These are phyloP conservation scores for Notothenia coriiceps DNA, from an alignment of 2,113 vertebrate genomes.

Conservation along the genomic window DNA sequence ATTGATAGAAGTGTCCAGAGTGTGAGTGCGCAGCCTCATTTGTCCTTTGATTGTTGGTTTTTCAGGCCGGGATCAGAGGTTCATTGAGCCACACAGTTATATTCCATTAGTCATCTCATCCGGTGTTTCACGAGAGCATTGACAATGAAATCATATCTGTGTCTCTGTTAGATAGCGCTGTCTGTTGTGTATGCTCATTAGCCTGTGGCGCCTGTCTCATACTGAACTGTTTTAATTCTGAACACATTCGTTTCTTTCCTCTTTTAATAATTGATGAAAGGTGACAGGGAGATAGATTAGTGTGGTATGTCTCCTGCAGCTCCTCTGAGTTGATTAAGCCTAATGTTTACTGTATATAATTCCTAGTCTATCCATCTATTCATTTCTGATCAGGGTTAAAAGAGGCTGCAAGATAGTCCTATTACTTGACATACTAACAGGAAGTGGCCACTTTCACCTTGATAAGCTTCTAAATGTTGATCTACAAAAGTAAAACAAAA, in stretches of 20 bases:
- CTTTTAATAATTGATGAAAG: neutral
- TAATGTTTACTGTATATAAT: too few species aligned
- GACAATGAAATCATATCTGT: constrained; percentile 9
- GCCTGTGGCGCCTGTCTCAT: neutral
- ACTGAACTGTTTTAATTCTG: neutral
- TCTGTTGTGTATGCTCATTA: neutral
- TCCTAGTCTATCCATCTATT: too few species aligned
- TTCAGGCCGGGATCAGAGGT: constrained; percentile 17
- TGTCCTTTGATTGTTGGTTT: constrained; percentile 24
- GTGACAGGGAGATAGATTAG: too few species aligned
- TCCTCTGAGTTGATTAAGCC: too few species aligned
- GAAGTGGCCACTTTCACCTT: too few species aligned
- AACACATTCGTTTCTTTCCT: neutral
- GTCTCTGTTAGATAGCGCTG: neutral
- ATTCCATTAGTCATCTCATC: constrained; percentile 21
- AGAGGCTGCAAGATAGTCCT: too few species aligned
- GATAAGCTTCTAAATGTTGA: too few species aligned
- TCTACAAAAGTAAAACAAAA: too few species aligned
- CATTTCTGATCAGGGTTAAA: too few species aligned
- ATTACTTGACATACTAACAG: too few species aligned
- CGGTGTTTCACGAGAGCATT: constrained; percentile 25
- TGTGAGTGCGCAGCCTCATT: constrained; percentile 21
- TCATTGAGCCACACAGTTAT: neutral
- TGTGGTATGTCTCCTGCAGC: too few species aligned
- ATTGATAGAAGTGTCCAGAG: constrained; percentile 17